Evolutionary conservation across 2,113 vertebrate species (phyloP).

Genomic region (Phainopepla nitens): DNA sequence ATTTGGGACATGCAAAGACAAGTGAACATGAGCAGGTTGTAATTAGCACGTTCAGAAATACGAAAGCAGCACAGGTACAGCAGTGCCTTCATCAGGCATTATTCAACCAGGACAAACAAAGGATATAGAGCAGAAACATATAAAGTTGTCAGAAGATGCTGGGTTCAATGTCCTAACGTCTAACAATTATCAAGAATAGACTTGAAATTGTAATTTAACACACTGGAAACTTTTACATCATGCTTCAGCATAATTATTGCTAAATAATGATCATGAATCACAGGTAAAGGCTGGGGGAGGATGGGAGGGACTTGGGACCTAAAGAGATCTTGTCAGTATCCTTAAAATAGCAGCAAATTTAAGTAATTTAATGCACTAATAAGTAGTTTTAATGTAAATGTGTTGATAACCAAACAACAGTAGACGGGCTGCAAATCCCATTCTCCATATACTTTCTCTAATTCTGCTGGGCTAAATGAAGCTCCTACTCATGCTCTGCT

Average conservation of each 20-base stretch:
- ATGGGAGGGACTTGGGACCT: neutral
- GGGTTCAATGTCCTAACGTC: neutral
- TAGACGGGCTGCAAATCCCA: neutral
- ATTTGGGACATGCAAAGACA: neutral
- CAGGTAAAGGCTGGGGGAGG: neutral
- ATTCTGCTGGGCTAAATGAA: neutral
- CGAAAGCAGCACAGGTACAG: accelerated
- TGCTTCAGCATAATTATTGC: neutral
- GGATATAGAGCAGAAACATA: neutral
- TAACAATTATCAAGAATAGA: neutral
- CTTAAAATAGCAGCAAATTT: neutral
- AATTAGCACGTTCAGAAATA: neutral
- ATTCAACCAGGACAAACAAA: neutral
- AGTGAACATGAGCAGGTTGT: neutral
- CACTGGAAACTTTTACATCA: neutral
- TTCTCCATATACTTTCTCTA: neutral
- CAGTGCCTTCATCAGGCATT: neutral
- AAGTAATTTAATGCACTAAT: neutral
- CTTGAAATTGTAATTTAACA: neutral
- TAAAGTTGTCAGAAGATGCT: neutral
- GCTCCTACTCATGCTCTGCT: neutral
- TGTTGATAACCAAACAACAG: neutral
- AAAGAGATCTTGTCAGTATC: neutral
- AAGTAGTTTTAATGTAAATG: neutral
- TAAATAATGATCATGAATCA: neutral